Percentiles rank a stretch among this genome's conserved stretches.
Conservation (phyloP, 2,888 invertebrate species). For the Mythimna ferrago region DNA sequence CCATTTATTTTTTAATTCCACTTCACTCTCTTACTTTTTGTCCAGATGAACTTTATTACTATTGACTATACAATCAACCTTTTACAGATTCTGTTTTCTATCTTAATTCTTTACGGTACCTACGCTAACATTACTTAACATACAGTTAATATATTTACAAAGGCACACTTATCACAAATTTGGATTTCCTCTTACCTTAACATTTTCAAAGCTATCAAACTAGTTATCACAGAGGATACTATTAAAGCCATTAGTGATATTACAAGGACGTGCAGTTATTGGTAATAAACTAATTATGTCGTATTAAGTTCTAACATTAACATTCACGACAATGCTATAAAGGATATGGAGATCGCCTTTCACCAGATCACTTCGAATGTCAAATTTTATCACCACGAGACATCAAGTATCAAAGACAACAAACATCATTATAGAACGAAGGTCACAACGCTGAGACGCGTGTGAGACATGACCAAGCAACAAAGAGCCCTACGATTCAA, state of each 20-base stretch:
- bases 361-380: constrained; percentile 34
- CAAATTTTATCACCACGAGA: constrained; percentile 40
- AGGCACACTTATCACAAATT: too few relatives aligned
- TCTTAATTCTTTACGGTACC: too few relatives aligned
- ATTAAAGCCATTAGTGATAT: background rate
- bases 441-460: constrained; percentile 58
- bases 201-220: background rate
- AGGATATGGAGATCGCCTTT: constrained; percentile 25
- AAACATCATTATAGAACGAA: constrained; percentile 57
- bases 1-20: background rate
- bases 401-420: constrained; percentile 53
- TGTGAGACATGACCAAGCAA: constrained; percentile 58
- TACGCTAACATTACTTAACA: too few relatives aligned
- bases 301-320: background rate
- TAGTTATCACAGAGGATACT: background rate
- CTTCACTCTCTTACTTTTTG: background rate
- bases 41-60: background rate
- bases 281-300: constrained; percentile 17
- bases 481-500: constrained; percentile 54
- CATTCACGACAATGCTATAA: background rate
- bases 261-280: background rate
- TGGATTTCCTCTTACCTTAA: too few relatives aligned
- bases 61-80: background rate
- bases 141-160: too few relatives aligned
- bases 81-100: background rate